phyloP scores from a whole-genome alignment of 2,888 invertebrate genomes.

The Perdita meconis region DNA sequence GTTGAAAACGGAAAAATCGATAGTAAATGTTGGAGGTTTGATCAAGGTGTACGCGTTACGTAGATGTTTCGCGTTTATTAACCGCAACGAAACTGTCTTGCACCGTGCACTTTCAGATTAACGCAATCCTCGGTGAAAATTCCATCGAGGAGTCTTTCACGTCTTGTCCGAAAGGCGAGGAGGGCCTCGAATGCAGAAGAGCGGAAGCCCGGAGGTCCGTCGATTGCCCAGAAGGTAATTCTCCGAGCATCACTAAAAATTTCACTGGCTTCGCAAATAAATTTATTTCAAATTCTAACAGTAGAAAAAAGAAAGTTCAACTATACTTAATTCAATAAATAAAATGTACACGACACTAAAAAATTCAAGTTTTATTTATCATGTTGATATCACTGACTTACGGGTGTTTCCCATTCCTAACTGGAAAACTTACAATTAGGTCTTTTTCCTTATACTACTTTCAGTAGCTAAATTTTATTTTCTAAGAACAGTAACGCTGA shows the following conservation, averaged over 20 bases:
- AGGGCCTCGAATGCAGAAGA: constrained; percentile 82
- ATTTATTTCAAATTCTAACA: background rate
- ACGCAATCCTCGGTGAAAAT: constrained; percentile 80
- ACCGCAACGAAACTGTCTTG: background rate
- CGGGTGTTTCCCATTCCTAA: too few species aligned
- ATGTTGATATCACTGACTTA: too few species aligned
- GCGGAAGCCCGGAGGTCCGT: constrained; percentile 83
- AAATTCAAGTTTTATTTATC: too few species aligned
- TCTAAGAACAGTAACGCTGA: too few species aligned
- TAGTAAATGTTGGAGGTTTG: background rate
- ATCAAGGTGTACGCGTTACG: background rate
- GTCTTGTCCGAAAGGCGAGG: constrained; percentile 81
- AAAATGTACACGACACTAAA: too few species aligned
- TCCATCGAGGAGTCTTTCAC: constrained; percentile 76
- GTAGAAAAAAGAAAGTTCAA: too few species aligned
- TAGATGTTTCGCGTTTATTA: background rate
- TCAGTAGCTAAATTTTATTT: too few species aligned
- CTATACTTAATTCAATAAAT: too few species aligned
- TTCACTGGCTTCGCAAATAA: too few species aligned
- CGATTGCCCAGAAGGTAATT: constrained; percentile 83
- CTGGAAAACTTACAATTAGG: too few species aligned
- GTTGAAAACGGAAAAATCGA: too few species aligned
- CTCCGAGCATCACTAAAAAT: background rate
- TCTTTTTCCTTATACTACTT: too few species aligned
- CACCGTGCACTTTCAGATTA: constrained; percentile 71